These are phyloP conservation scores for Illadopsis cleaveri DNA, from an alignment of 2,113 vertebrate species.

Conservation along the genomic window DNA sequence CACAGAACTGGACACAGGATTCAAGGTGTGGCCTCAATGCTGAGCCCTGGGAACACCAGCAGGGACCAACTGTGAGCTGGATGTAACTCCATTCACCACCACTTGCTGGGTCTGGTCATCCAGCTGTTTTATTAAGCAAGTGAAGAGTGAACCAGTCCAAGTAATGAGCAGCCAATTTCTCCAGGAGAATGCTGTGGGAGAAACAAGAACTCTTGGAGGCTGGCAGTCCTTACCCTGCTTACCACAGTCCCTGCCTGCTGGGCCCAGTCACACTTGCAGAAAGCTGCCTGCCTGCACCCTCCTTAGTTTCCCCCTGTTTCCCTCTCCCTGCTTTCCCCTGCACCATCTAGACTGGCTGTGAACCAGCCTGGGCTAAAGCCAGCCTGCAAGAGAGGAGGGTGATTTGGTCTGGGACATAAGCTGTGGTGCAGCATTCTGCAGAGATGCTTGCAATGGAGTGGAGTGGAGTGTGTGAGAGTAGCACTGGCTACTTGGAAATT, in stretches of 20 bases:
- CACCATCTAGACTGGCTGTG: rapidly evolving
- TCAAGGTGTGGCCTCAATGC: background rate
- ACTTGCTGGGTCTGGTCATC: background rate
- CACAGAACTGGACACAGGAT: background rate
- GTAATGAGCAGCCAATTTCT: background rate
- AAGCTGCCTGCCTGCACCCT: background rate
- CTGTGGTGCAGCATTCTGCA: background rate
- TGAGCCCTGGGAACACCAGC: background rate
- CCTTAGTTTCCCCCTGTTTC: background rate
- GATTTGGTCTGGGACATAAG: background rate
- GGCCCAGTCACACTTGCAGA: rapidly evolving
- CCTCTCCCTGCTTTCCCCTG: background rate
- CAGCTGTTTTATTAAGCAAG: background rate
- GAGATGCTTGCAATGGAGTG: rapidly evolving
- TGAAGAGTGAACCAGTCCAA: background rate
- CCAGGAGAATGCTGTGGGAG: background rate
- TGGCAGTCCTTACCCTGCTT: background rate
- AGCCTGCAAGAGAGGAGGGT: background rate
- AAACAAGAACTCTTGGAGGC: background rate
- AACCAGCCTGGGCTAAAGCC: background rate
- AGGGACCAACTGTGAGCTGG: background rate
- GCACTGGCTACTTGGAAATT: background rate
- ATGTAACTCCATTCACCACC: background rate
- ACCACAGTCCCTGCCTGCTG: background rate
- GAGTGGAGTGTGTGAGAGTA: rapidly evolving